Conservation (phyloP, 2,888 invertebrate species). For the Xanthostigma xanthostigma region DNA sequence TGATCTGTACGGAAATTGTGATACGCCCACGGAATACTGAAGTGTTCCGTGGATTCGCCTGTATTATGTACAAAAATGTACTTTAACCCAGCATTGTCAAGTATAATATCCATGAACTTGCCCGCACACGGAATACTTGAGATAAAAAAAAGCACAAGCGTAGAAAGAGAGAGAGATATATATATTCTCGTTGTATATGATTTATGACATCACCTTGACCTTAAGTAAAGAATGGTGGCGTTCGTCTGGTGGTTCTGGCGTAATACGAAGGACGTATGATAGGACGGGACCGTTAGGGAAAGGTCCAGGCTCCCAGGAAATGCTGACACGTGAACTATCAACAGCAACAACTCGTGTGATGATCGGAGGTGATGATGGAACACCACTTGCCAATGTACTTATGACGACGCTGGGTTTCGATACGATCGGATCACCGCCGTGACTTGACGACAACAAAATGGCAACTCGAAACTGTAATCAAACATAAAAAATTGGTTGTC, state of each 20-base stretch:
- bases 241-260: conserved; percentile 26
- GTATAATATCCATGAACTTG: no score
- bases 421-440: conserved; percentile 50
- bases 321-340: conserved; percentile 67
- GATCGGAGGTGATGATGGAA: conserved; percentile 60
- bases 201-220: conserved; percentile 28
- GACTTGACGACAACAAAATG: conserved; percentile 50
- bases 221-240: conserved; percentile 44
- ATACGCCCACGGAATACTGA: no score
- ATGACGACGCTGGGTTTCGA: conserved; percentile 65
- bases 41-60: no score
- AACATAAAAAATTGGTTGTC: conserved; percentile 11
- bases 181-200: not conserved
- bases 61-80: no score
- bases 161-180: not conserved
- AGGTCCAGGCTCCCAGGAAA: conserved; percentile 77
- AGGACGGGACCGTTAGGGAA: conserved; percentile 79
- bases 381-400: conserved; percentile 55
- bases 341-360: conserved; percentile 63
- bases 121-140: no score
- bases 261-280: conserved; percentile 66
- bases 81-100: no score
- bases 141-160: not conserved
- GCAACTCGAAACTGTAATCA: conserved; percentile 73
- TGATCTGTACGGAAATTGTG: no score